These are phyloP conservation scores for Pseudomugil gertrudae DNA, from an alignment of 2,797 vertebrate species.

Conservation along the genomic window DNA sequence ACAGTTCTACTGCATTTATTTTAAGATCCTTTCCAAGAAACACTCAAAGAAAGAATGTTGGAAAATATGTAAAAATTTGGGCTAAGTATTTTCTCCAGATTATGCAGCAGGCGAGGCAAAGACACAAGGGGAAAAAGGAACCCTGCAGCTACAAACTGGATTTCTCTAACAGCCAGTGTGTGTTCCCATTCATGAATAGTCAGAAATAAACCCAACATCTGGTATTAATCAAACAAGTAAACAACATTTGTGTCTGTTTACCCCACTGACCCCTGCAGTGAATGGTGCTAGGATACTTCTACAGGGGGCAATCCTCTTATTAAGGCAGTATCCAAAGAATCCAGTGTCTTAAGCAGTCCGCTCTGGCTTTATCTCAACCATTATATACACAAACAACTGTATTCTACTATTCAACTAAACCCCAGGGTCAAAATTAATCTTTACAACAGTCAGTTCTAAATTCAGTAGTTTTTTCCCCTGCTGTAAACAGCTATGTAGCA, in stretches of 20 bases:
- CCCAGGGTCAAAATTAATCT: slow-evolving; percentile 9
- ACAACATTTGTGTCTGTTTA: slow-evolving; percentile 31
- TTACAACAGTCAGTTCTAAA: slow-evolving; percentile 32
- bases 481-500: slow-evolving; percentile 55
- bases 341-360: slow-evolving; percentile 19
- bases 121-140: slow-evolving; percentile 22
- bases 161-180: slow-evolving; percentile 38
- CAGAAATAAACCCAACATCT: slow-evolving; percentile 51
- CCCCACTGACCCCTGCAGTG: slow-evolving; percentile 33
- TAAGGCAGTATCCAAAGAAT: slow-evolving; percentile 30
- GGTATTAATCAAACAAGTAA: slow-evolving; percentile 48
- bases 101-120: slow-evolving; percentile 4
- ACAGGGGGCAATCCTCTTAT: slow-evolving; percentile 70
- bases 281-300: slow-evolving; percentile 42
- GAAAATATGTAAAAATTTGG: not conserved
- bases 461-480: slow-evolving; percentile 15
- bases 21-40: not conserved
- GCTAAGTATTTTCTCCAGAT: slow-evolving; percentile 27
- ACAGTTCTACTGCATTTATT: not conserved
- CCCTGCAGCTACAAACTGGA: slow-evolving; percentile 43
- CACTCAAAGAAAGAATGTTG: not conserved
- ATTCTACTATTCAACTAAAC: slow-evolving; percentile 10
- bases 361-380: slow-evolving; percentile 23
- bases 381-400: no score
- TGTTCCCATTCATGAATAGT: slow-evolving; percentile 39